Base-by-base conservation (phyloP, 2,113 vertebrate genomes). In the Oryzias melastigma region DNA sequence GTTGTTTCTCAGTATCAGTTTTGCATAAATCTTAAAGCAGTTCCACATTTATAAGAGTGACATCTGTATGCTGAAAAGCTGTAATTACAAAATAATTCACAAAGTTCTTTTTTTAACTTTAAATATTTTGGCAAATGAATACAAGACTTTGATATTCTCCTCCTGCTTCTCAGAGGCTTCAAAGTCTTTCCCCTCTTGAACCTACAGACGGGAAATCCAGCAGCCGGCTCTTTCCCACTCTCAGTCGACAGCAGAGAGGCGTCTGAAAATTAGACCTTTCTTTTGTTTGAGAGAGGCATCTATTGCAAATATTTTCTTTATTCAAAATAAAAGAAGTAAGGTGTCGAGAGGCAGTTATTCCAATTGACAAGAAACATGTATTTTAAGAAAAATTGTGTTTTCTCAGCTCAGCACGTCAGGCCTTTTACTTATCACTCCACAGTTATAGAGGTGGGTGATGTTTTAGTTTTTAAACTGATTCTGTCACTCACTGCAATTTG, bases 151-250 rank as follows among this genome's bases (percentile, higher is more conserved):
- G 17, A 19, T 65, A 71, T 77, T 48, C 60, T 70, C 27, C 22
- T 27, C 4, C 42, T 61, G 64, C 62, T 47, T 48, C 68, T 78
- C 59, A 56, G 62, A 77, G 65, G 45, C 47, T 69, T 84, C 58
- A 85, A 85, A 84, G 64, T 51, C n/a, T 54, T 72, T 75, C 50
- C 53, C 72, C 29, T 68, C 86, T 87, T 87, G 78, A 78, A 83
- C 68, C 55, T 27, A 35, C 65, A 74, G 76, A 73, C 61, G 52
- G 69, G 14, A 24, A 49, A 55, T 75, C 65, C 65, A 67, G 70
- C 71, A 75, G 55, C 27, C 64, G 60, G 84, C 45, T 78, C 75
- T 62, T 65, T 71, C 14, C 54, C 65, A 58, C 70, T 71, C 85
- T 42, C 40, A 53, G 46, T 71, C 77, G 51, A 59, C 73, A 75